Evolutionary conservation across 2,888 invertebrate genomes (phyloP), one percentile per base, ranked within the genome.

Genomic region (Acleris laterana): DNA sequence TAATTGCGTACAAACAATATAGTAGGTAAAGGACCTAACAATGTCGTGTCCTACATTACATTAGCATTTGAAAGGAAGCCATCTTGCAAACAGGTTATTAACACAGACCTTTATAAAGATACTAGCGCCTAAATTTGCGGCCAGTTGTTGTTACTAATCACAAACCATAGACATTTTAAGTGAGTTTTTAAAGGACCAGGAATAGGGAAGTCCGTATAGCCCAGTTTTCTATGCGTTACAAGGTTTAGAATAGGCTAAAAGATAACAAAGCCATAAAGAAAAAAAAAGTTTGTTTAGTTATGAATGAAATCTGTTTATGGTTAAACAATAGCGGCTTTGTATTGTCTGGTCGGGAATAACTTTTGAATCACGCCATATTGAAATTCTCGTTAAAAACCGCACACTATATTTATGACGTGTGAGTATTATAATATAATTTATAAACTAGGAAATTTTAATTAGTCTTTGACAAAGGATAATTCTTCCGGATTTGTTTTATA

Each of bases 31-130:
- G 62, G 61, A 66, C 62, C 62, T 19, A 17, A 16, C 61, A 62
- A 57, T 51, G 57, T 66, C 66, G 46, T 46, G 51, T 66, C 62
- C 61, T 66, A 57, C 20, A 66, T 66, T 65, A 44, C 28, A 66
- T 66, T 65, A 44, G 60, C 65, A 65, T 65, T 65, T 65, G 49
- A 65, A 65, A 65, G 46, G 46, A 44, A 55, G 55, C 19, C 55
- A 55, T 60, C 53, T 60, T 48, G 22, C 50, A 49, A 60, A 46
- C 49, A 32, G 20, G 57, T 57, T 57, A 55, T 57, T 57, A 46
- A 57, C 57, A 56, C 42, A 42, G 28, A 6, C 44, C 44, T 46
- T 44, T 32, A 62, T 46, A n/a, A 7, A 20, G 42, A 60, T 17
- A 25, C 38, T 51, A 59, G 49, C 53, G 49, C 64, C 53, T 25